A percentile compares a stretch with the other conserved stretches of the same genome.
phyloP scores from a whole-genome alignment of 2,113 vertebrate genomes.

The Psittacara wagleri region DNA sequence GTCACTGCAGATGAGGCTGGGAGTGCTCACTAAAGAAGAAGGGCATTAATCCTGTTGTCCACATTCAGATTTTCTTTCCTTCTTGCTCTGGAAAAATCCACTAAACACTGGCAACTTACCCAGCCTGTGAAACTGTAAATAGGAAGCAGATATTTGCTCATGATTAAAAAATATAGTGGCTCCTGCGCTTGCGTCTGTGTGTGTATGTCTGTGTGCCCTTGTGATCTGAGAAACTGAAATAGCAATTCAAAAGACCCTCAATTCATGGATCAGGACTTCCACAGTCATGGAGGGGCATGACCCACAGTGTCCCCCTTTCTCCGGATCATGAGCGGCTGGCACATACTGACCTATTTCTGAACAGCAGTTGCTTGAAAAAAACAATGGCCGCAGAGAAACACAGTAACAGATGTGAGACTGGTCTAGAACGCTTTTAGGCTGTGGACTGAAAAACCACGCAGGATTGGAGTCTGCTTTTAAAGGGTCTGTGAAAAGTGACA shows the following conservation, averaged over 20 bases:
- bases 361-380: not conserved
- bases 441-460: not conserved
- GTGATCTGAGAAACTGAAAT: not conserved
- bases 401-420: not conserved
- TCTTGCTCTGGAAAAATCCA: not conserved
- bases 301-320: not conserved
- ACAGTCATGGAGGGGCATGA: not conserved
- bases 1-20: not conserved
- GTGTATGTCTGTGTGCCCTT: not conserved
- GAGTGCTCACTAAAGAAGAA: not conserved
- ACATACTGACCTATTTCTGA: not conserved
- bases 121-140: not conserved
- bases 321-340: not conserved
- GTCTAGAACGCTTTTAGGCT: not conserved
- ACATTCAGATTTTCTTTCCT: not conserved
- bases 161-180: not conserved
- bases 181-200: not conserved
- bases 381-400: not conserved
- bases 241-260: not conserved
- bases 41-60: not conserved
- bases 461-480: not conserved
- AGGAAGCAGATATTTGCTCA: not conserved
- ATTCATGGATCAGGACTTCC: not conserved
- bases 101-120: not conserved
- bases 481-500: not conserved